A percentile compares a stretch with the other conserved stretches of the same genome.
phyloP scores from a whole-genome alignment of 2,888 invertebrate species.

The Scaptomyza reducta region DNA sequence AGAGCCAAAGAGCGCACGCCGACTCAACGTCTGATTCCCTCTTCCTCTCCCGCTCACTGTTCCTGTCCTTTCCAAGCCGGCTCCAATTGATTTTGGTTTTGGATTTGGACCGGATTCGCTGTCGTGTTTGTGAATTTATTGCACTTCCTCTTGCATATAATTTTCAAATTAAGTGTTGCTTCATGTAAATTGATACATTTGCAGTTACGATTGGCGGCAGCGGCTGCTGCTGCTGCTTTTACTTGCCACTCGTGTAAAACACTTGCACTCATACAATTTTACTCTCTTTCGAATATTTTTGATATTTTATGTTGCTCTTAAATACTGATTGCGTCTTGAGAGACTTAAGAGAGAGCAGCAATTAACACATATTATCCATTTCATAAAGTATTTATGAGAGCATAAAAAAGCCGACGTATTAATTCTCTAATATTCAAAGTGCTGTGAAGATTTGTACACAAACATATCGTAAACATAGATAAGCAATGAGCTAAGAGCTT shows the following conservation, averaged over 20 bases:
- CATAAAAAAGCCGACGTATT: neutral
- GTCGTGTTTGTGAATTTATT: constrained; percentile 67
- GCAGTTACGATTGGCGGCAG: constrained; percentile 37
- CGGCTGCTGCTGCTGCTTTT: neutral
- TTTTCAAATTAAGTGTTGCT: constrained; percentile 69
- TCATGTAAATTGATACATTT: constrained; percentile 68
- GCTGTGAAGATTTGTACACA: neutral
- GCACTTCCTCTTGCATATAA: constrained; percentile 71
- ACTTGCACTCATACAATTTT: constrained; percentile 26
- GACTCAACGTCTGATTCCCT: constrained; percentile 13
- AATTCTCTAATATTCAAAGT: neutral
- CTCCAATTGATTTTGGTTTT: constrained; percentile 14
- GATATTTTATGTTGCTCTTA: constrained; percentile 15
- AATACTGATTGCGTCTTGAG: constrained; percentile 1
- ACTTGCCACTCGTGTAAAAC: neutral
- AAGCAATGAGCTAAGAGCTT: neutral
- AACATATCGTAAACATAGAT: neutral
- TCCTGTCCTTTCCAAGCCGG: neutral
- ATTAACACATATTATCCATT: neutral
- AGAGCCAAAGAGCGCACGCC: constrained; percentile 28
- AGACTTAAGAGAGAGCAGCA: neutral
- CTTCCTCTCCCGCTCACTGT: neutral
- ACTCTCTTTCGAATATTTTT: constrained; percentile 2
- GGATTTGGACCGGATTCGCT: constrained; percentile 30
- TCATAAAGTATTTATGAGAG: neutral